Conservation (phyloP, 1,140 invertebrate genomes). For the Armadillidium nasatum region DNA sequence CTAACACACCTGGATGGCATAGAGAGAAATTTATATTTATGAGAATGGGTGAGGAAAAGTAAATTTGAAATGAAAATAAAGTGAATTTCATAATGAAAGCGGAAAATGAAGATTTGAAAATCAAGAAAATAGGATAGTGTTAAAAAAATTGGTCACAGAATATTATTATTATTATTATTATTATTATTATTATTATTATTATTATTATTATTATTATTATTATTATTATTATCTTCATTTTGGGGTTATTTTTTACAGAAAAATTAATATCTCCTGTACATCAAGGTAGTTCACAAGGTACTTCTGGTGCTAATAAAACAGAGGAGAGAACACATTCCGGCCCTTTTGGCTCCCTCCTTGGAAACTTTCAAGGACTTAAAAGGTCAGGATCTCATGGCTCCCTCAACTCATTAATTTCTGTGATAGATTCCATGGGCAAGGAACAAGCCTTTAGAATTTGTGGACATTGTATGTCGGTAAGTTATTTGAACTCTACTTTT, state of each 20-base stretch:
- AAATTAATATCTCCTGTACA: slow-evolving; percentile 50
- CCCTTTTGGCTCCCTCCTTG: slow-evolving; percentile 36
- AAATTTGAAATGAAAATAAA: too few species aligned
- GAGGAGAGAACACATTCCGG: slow-evolving; percentile 12
- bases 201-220: too few species aligned
- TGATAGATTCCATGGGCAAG: slow-evolving; percentile 54
- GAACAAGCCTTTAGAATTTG: slow-evolving; percentile 73
- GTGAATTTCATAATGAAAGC: too few species aligned
- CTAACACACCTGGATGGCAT: too few species aligned
- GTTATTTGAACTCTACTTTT: background rate
- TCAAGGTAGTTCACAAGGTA: slow-evolving; percentile 19
- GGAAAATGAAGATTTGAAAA: too few species aligned
- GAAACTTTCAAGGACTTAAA: slow-evolving; percentile 87
- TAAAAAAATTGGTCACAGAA: too few species aligned
- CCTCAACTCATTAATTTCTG: slow-evolving; percentile 51
- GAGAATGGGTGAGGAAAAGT: too few species aligned
- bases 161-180: too few species aligned
- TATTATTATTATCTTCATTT: too few species aligned
- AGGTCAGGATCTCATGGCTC: slow-evolving; percentile 49
- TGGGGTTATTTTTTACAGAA: slow-evolving; percentile 46
- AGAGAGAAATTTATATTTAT: too few species aligned
- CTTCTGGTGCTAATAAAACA: background rate
- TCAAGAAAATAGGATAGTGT: too few species aligned
- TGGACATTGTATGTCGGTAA: slow-evolving; percentile 65
- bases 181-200: too few species aligned